phyloP scores from a whole-genome alignment of 2,113 vertebrate genomes.

The Hiodon tergisus region DNA sequence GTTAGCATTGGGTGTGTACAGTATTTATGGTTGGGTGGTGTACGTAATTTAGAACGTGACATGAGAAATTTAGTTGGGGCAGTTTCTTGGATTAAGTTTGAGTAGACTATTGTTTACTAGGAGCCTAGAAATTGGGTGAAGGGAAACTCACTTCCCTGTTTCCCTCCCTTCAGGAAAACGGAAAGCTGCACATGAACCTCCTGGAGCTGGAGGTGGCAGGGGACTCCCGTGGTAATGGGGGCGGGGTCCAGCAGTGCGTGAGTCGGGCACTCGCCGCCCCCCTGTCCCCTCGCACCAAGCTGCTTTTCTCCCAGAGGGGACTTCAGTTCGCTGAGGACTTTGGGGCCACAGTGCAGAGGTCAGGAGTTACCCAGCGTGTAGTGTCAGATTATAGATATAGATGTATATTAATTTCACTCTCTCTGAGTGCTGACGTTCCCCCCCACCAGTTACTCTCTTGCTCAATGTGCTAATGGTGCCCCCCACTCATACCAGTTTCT shows the following conservation, averaged over 20 bases:
- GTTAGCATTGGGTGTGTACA: too few species aligned
- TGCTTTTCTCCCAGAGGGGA: slow-evolving; percentile 70
- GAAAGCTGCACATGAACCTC: slow-evolving; percentile 70
- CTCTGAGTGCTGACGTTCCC: too few species aligned
- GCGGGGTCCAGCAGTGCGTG: slow-evolving; percentile 70
- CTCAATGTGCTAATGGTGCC: not conserved
- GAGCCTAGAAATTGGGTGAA: not conserved
- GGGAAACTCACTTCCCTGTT: not conserved
- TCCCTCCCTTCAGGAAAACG: slow-evolving; percentile 57
- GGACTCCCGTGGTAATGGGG: slow-evolving; percentile 56
- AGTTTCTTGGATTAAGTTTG: too few species aligned
- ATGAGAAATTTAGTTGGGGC: too few species aligned
- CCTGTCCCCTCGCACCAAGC: slow-evolving; percentile 64
- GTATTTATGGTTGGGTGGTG: too few species aligned
- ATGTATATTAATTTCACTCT: too few species aligned
- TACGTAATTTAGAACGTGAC: too few species aligned
- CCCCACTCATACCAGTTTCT: not conserved
- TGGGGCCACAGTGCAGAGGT: slow-evolving; percentile 69
- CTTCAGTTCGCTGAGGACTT: slow-evolving; percentile 77
- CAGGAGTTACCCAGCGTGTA: not conserved
- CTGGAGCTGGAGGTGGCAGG: slow-evolving; percentile 71
- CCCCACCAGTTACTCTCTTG: too few species aligned
- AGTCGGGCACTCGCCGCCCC: slow-evolving; percentile 66
- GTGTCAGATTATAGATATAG: not conserved
- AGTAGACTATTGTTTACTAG: not conserved